Base-by-base conservation (phyloP, 2,113 vertebrate genomes). In the Tupaia chinensis region DNA sequence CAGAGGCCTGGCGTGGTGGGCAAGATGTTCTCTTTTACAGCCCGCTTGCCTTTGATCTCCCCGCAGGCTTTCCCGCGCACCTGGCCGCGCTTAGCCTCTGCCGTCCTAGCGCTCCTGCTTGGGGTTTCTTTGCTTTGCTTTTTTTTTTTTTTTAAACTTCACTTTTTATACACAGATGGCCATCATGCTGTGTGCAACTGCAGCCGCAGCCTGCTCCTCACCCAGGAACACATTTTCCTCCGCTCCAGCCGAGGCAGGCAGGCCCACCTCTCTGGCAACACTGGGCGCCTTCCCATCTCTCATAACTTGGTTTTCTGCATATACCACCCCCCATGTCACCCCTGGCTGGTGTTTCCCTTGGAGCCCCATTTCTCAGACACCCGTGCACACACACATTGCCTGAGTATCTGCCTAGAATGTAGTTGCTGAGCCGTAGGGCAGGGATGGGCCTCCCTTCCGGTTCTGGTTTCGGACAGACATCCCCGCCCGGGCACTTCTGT, bases 31-130 rank as follows among this genome's bases (percentile, higher is more conserved):
- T 60, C 91, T 85, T 61, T 77, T 94, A 86, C 61, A 86, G 22
- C 9, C 16, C 2, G 70, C 84, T 92, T 66, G 72, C 74, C 91
- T 98, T 98, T 97, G 96, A 96, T 93, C 92, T 91, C 92, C 1
- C 32, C 74, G 95, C 94, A 2, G 78, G 73, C 54, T 88, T 63
- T 94, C 68, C 69, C 3, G 11, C 86, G 82, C 87, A 81, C 97
- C 95, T 93, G 92, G 92, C 63, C 9, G 0, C 0, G 34, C 44
- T 65, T 27, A 29, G 66, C 63, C 77, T 19, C 17, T 0, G n/a
- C 9, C 44, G n/a, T 56, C 82, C 1, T 4, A 44, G 0, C 15
- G 17, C 76, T 66, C 29, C 60, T 32, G 92, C 89, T n/a, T 32
- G 19, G 19, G 3, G 68, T 91, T 96, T 74, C 76, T 72, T 34